Evolutionary conservation across 2,797 vertebrate species (phyloP).

Genomic region (Harpagifer antarcticus): DNA sequence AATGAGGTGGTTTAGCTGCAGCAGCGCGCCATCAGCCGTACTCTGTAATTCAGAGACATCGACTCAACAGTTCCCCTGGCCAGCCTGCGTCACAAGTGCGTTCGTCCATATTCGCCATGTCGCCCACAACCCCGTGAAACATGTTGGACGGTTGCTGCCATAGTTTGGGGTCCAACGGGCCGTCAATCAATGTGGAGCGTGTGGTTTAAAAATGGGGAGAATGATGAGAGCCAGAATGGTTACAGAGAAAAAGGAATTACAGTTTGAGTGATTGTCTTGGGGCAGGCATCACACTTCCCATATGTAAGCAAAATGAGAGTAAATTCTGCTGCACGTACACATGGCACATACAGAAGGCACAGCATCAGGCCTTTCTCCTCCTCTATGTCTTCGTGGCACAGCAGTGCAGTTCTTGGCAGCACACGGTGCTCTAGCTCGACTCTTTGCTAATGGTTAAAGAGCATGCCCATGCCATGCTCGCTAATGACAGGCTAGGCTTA

Average conservation of each 20-base stretch:
- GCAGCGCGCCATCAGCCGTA: conserved; percentile 71
- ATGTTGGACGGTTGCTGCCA: conserved; percentile 60
- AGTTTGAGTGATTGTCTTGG: conserved; percentile 43
- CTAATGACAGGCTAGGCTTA: conserved; percentile 83
- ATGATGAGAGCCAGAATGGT: conserved; percentile 30
- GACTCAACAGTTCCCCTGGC: conserved; percentile 75
- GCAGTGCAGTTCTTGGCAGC: conserved; percentile 72
- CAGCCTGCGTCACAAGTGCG: conserved; percentile 84
- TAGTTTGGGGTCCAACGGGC: conserved; percentile 58
- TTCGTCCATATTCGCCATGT: conserved; percentile 68
- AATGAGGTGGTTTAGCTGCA: conserved; percentile 79
- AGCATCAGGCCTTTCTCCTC: conserved; percentile 43
- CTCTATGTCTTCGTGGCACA: conserved; percentile 68
- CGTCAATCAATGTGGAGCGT: conserved; percentile 69
- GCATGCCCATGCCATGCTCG: conserved; percentile 77
- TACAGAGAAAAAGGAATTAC: conserved; percentile 49
- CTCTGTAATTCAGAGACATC: conserved; percentile 82
- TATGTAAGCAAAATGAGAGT: conserved; percentile 47
- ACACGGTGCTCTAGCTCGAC: conserved; percentile 52
- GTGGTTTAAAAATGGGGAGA: conserved; percentile 67
- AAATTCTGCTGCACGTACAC: conserved; percentile 26
- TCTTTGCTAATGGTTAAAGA: conserved; percentile 77
- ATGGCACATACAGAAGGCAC: conserved; percentile 22
- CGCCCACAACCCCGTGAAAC: conserved; percentile 77
- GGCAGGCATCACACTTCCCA: conserved; percentile 47